These are phyloP conservation scores for Drosophila neoperkinsi DNA, from an alignment of 2,888 invertebrate species.

Conservation along the genomic window DNA sequence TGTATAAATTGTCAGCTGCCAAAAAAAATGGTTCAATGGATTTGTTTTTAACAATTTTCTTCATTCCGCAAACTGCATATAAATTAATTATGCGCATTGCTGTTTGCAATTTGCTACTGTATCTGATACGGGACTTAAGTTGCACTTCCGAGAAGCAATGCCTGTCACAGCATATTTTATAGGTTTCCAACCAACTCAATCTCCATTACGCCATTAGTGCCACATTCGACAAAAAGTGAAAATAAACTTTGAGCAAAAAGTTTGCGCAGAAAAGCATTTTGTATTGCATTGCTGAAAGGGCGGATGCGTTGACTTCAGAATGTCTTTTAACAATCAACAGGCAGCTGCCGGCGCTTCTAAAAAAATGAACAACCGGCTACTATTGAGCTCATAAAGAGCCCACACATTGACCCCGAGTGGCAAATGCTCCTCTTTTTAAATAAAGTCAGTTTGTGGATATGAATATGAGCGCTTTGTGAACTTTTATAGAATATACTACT, in stretches of 20 bases:
- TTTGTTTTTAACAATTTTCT: background rate
- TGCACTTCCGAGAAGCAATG: background rate
- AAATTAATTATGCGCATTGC: background rate
- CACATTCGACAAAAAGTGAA: background rate
- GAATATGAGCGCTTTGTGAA: background rate
- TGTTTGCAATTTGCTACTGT: background rate
- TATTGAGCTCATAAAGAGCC: slow-evolving; percentile 8
- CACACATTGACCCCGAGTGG: background rate
- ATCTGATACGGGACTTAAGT: background rate
- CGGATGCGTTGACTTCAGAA: background rate
- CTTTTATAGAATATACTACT: background rate
- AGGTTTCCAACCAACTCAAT: background rate
- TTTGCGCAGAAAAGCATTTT: slow-evolving; percentile 1
- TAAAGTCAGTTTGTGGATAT: background rate
- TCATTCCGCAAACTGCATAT: background rate
- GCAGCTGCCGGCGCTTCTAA: slow-evolving; percentile 8
- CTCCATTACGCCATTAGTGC: background rate
- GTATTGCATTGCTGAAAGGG: slow-evolving; percentile 14
- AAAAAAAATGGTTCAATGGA: background rate
- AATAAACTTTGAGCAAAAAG: background rate
- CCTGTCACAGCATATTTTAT: slow-evolving; percentile 40
- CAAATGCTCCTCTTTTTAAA: background rate
- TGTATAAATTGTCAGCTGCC: background rate
- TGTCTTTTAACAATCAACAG: slow-evolving; percentile 11
- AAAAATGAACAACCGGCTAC: background rate